Base-by-base conservation (phyloP, 1,140 invertebrate genomes). In the Portunus trituberculatus region DNA sequence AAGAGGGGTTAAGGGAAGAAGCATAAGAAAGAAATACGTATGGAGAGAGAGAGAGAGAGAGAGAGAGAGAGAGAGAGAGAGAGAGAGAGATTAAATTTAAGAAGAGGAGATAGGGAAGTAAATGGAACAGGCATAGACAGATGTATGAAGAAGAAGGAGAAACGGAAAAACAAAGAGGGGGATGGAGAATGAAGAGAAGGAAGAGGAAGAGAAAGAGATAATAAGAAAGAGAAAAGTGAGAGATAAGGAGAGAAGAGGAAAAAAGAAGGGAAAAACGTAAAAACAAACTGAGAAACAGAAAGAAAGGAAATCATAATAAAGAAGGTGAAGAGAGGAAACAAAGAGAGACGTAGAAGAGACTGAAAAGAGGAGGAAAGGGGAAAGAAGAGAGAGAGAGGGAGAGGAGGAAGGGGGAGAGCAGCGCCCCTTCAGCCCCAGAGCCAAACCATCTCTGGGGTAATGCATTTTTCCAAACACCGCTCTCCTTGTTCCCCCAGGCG, bases 381-480 rank as follows among this genome's bases (percentile, higher is more conserved):
- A n/a, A 76, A 76, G 7, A 25, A 76, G 59, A 20, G 59, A n/a
- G 67, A n/a, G 67, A 25, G n/a, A 25, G 20, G 20, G 20, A 76
- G 67, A 25, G 16, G 20, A n/a, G 20, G 67, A 20, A 25, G 20
- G n/a, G 25, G n/a, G 86, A 29, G 31, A 16, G 29, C 16, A 1
- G n/a, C 16, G 86, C 16, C 14, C 14, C 14, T 29, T 39, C 31
- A 31, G 29, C 29, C n/a, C 86, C 10, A 88, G 86, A 29, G 86
- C 14, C 32, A 28, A 88, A n/a, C 20, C n/a, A 76, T 76, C 67
- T 76, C 67, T n/a, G 16, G 67, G 67, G 67, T 76, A 76, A 76
- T 76, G 67, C 67, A 76, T 76, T 76, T 76, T 76, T 76, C 67
- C 6, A n/a, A 76, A 76, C 67, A 76, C 67, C 67, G 67, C 67